These are phyloP conservation scores for Anabas testudineus DNA, from an alignment of 2,797 vertebrate genomes.

Conservation along the genomic window DNA sequence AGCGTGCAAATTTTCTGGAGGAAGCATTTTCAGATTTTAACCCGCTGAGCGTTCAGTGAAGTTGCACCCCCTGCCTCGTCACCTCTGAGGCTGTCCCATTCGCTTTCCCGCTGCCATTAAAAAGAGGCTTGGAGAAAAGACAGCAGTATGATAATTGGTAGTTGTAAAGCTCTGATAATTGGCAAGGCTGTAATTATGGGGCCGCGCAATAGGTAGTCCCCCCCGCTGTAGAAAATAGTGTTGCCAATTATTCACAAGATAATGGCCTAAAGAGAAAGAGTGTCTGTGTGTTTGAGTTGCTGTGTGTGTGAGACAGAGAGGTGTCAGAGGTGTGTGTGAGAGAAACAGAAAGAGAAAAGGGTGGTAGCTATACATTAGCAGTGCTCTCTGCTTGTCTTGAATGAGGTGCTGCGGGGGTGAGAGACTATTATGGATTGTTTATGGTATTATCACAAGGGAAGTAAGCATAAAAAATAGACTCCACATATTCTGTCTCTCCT, in stretches of 20 bases:
- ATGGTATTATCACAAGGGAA: conserved; percentile 45
- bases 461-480: conserved; percentile 54
- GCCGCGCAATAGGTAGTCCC: conserved; percentile 58
- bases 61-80: conserved; percentile 43
- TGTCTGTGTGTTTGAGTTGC: conserved; percentile 29
- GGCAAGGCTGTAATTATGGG: conserved; percentile 74
- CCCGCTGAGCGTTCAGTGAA: conserved; percentile 42
- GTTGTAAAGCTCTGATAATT: conserved; percentile 80
- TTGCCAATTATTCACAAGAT: conserved; percentile 72
- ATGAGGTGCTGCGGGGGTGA: conserved; percentile 23
- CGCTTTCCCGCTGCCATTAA: conserved; percentile 56
- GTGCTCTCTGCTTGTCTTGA: conserved; percentile 40
- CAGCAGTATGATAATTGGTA: conserved; percentile 72
- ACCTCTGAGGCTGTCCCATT: conserved; percentile 40
- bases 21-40: conserved; percentile 32
- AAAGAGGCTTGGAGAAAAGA: conserved; percentile 61
- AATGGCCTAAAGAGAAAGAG: conserved; percentile 58
- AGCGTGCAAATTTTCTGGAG: conserved; percentile 48
- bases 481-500: conserved; percentile 19
- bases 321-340: conserved; percentile 43
- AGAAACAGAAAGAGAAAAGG: conserved; percentile 11
- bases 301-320: conserved; percentile 27
- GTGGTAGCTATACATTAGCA: conserved; percentile 57
- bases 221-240: conserved; percentile 44
- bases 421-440: conserved; percentile 57